Conservation (phyloP, 2,113 vertebrate genomes). For the Azemiops feae region DNA sequence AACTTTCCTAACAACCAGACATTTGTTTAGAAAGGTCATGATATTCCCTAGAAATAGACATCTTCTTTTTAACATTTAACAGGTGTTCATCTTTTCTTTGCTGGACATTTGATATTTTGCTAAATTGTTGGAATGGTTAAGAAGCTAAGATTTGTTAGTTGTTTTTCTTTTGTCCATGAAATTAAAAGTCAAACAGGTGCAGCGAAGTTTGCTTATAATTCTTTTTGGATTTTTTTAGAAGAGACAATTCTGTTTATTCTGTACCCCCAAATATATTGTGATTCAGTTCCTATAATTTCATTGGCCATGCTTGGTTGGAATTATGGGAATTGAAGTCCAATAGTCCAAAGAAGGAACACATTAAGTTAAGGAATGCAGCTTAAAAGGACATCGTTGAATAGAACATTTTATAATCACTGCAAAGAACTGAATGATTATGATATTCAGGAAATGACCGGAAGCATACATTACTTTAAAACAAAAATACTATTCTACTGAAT, state of each 20-base stretch:
- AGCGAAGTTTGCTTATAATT: neutral
- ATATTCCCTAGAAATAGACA: constrained; percentile 4
- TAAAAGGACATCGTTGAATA: neutral
- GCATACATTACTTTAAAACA: neutral
- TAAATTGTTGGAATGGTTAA: constrained; percentile 9
- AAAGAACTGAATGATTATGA: neutral
- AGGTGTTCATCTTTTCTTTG: constrained; percentile 4
- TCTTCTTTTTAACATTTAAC: constrained; percentile 4
- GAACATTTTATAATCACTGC: neutral
- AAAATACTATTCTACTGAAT: neutral
- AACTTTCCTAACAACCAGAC: neutral
- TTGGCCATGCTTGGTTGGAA: neutral
- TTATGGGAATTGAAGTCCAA: neutral
- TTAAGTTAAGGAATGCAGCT: neutral
- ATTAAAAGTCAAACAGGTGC: constrained; percentile 16
- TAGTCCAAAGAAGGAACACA: neutral
- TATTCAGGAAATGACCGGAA: neutral
- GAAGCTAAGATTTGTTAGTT: constrained; percentile 6
- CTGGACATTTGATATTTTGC: neutral
- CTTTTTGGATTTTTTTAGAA: neutral
- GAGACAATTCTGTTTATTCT: neutral
- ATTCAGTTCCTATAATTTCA: neutral
- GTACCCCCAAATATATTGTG: neutral
- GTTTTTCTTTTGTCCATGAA: neutral
- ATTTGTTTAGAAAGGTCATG: neutral